A percentile compares a stretch with the other conserved stretches of the same genome.
Conservation (phyloP, 2,113 vertebrate genomes). For the Chlamydotis undulata region DNA sequence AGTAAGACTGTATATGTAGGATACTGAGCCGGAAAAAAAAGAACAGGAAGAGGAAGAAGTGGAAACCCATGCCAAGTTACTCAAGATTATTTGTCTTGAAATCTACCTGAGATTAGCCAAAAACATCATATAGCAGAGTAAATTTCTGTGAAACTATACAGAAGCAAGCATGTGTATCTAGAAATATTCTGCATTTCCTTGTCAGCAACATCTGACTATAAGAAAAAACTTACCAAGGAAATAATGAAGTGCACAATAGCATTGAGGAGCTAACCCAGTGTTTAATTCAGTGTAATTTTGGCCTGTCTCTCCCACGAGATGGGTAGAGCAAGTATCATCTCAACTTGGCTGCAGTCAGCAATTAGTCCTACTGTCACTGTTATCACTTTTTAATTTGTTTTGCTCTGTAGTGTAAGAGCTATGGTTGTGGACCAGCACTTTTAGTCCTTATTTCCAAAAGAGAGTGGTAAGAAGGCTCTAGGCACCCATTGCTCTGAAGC, state of each 20-base stretch:
- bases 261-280: not conserved
- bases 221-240: not conserved
- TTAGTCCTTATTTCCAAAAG: not conserved
- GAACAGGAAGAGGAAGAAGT: not conserved
- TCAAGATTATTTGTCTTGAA: not conserved
- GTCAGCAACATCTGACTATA: not conserved
- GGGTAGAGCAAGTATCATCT: not conserved
- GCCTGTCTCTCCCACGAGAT: not conserved
- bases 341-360: not conserved
- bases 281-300: not conserved
- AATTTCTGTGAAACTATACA: not conserved
- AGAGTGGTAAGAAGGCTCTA: not conserved
- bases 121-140: not conserved
- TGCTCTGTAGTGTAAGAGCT: not conserved
- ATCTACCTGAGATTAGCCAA: not conserved
- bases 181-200: not conserved
- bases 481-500: not conserved
- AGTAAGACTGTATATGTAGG: not conserved
- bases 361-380: not conserved
- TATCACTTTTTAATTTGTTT: not conserved
- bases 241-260: not conserved
- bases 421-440: not conserved
- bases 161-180: not conserved
- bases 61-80: not conserved
- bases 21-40: not conserved